phyloP scores from a whole-genome alignment of 1,140 invertebrate species.

The Leptinotarsa defecta region DNA sequence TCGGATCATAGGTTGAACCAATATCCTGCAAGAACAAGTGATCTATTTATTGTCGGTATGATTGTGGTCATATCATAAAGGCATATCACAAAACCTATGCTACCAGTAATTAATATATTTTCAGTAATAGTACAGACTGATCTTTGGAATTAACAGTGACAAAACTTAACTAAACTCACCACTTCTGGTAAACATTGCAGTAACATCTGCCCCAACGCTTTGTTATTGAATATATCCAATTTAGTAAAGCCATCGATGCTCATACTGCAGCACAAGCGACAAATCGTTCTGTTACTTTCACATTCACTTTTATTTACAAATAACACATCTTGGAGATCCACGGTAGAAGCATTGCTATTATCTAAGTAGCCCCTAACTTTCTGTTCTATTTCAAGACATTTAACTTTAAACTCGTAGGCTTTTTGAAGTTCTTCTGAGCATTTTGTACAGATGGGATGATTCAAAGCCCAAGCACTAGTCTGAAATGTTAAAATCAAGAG shows the following conservation, averaged over 20 bases:
- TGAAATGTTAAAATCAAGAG: neutral
- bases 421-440: neutral
- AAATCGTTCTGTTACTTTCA: neutral
- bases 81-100: too few relatives aligned
- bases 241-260: neutral
- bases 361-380: neutral
- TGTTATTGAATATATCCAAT: neutral
- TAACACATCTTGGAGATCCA: neutral
- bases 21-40: neutral
- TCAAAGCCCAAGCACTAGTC: neutral
- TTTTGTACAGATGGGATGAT: neutral
- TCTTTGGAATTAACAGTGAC: too few relatives aligned
- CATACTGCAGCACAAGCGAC: neutral
- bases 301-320: neutral
- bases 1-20: neutral
- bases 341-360: neutral
- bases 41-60: neutral
- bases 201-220: neutral
- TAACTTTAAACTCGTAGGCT: neutral
- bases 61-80: too few relatives aligned
- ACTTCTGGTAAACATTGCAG: conserved; percentile 1
- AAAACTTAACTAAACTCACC: neutral
- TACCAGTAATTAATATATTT: too few relatives aligned
- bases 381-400: neutral
- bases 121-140: too few relatives aligned